Evolutionary conservation across 2,888 invertebrate species (phyloP).

Genomic region (Tetragnatha montana): DNA sequence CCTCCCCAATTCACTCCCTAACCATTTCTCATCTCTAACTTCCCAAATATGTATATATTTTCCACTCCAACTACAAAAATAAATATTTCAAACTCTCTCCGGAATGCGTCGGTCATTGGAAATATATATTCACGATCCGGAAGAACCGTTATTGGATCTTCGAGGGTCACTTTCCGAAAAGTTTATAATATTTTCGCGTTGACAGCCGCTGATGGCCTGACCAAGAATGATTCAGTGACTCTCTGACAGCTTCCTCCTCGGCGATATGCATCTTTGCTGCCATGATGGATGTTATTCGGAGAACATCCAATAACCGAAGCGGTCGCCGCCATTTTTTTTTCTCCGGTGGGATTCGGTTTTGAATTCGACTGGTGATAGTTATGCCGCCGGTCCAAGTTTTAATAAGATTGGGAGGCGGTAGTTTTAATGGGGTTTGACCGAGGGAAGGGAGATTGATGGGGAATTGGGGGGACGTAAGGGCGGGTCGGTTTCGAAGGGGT

Average conservation of each 20-base stretch:
- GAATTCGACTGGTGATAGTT: background rate
- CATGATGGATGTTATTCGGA: conserved; percentile 39
- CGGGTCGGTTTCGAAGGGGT: too few relatives aligned
- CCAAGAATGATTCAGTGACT: conserved; percentile 22
- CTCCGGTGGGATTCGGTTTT: background rate
- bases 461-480: too few relatives aligned
- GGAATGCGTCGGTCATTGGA: conserved; percentile 36
- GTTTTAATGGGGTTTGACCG: background rate
- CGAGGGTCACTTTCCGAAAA: conserved; percentile 43
- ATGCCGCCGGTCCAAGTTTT: background rate
- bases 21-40: conserved; percentile 29
- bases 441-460: too few relatives aligned
- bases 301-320: conserved; percentile 44
- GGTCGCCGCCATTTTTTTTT: conserved; percentile 23
- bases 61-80: conserved; percentile 35
- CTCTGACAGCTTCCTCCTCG: conserved; percentile 25
- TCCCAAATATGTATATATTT: conserved; percentile 47
- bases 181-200: conserved; percentile 51
- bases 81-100: conserved; percentile 30
- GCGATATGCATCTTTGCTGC: conserved; percentile 30
- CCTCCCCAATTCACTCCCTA: background rate
- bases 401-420: background rate
- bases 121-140: conserved; percentile 44
- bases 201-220: conserved; percentile 21
- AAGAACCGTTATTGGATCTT: conserved; percentile 48